Conservation (phyloP, 2,888 invertebrate genomes). For the Ectropis crepuscularia region DNA sequence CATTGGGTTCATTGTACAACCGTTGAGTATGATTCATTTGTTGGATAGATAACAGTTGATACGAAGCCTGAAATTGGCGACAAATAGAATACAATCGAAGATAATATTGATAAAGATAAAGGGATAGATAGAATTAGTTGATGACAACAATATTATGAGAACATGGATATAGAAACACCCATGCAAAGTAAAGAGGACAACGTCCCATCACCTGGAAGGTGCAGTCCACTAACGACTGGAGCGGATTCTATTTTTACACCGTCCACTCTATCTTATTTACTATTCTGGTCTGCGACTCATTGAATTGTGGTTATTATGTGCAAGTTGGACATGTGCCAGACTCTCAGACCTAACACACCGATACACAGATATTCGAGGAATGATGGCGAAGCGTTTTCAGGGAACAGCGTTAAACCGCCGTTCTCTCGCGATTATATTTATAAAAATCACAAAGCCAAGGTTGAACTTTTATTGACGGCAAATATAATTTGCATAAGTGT, state of each 20-base stretch:
- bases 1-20: constrained; percentile 67
- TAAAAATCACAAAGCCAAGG: constrained; percentile 63
- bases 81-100: constrained; percentile 43
- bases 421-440: constrained; percentile 50
- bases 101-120: constrained; percentile 32
- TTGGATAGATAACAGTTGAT: constrained; percentile 65
- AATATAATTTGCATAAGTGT: constrained; percentile 35
- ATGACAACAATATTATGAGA: constrained; percentile 33
- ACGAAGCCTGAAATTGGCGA: constrained; percentile 46
- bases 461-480: constrained; percentile 48
- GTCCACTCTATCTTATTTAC: constrained; percentile 84
- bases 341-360: constrained; percentile 74
- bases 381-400: constrained; percentile 69
- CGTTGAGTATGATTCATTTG: constrained; percentile 65
- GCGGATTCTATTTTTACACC: constrained; percentile 80
- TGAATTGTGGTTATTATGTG: constrained; percentile 85
- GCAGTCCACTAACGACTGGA: constrained; percentile 79
- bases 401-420: constrained; percentile 56
- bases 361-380: constrained; percentile 80
- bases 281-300: constrained; percentile 84
- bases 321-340: constrained; percentile 82
- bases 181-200: constrained; percentile 66
- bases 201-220: constrained; percentile 81
- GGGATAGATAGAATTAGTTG: constrained; percentile 20
- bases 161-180: constrained; percentile 39